Conservation (phyloP, 2,113 vertebrate genomes). For the Ammodytes marinus region DNA sequence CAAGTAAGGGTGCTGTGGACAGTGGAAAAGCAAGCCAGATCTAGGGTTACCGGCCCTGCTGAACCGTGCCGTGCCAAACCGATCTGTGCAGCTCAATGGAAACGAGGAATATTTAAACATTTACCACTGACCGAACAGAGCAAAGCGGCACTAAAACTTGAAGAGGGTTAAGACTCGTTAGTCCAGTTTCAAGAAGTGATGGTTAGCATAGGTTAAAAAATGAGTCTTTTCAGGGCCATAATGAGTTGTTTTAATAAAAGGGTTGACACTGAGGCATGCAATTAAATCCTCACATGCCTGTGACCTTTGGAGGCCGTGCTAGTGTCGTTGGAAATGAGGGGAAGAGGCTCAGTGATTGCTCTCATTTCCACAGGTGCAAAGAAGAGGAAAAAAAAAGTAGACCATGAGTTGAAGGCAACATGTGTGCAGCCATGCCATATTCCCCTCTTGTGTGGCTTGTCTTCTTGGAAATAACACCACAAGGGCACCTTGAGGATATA, state of each 20-base stretch:
- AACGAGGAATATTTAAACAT: background rate
- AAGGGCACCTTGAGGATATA: constrained; percentile 85
- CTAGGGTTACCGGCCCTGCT: no score
- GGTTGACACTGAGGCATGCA: constrained; percentile 62
- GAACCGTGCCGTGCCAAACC: no score
- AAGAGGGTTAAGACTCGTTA: constrained; percentile 12
- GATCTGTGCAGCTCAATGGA: no score
- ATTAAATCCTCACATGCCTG: constrained; percentile 63
- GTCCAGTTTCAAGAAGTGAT: constrained; percentile 11
- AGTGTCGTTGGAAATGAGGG: constrained; percentile 4
- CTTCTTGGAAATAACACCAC: constrained; percentile 73
- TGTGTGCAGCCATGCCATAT: constrained; percentile 35
- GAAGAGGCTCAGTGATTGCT: constrained; percentile 31
- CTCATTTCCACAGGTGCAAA: constrained; percentile 55
- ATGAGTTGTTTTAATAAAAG: constrained; percentile 72
- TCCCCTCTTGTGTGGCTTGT: constrained; percentile 68
- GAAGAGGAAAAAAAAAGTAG: constrained; percentile 23
- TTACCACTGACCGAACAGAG: background rate
- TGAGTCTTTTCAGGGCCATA: constrained; percentile 52
- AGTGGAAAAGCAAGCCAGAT: no score
- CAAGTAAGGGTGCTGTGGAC: no score
- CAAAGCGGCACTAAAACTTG: background rate
- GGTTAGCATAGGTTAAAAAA: constrained; percentile 46
- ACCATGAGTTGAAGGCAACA: constrained; percentile 52
- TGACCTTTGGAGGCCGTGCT: constrained; percentile 68